phyloP scores from a whole-genome alignment of 2,797 vertebrate species.

The Ptychadena robeensis region DNA sequence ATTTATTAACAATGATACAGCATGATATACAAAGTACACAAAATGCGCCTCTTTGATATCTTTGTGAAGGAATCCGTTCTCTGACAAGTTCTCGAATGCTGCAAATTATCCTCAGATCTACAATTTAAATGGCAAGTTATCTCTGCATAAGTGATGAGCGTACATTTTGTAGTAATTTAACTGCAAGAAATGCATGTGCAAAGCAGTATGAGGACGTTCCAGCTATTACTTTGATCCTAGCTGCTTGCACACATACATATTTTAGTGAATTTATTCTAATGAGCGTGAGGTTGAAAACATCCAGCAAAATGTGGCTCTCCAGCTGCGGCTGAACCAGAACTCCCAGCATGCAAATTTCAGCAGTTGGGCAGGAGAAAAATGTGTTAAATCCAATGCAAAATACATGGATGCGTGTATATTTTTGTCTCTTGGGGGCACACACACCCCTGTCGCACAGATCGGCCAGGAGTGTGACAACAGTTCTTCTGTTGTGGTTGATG shows the following conservation, averaged over 20 bases:
- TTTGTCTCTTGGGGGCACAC: too few species aligned
- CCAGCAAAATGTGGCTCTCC: neutral
- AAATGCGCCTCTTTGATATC: slow-evolving; percentile 17
- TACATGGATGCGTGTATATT: neutral
- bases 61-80: slow-evolving; percentile 5
- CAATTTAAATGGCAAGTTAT: slow-evolving; percentile 21
- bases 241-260: slow-evolving; percentile 39
- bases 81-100: slow-evolving; percentile 4
- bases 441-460: neutral
- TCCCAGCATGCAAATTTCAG: neutral
- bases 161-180: slow-evolving; percentile 47
- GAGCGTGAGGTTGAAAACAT: neutral
- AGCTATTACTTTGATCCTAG: slow-evolving; percentile 24
- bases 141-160: slow-evolving; percentile 28
- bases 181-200: slow-evolving; percentile 4
- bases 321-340: neutral
- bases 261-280: slow-evolving; percentile 17
- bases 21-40: neutral
- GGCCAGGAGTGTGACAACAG: too few species aligned
- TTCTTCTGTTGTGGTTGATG: neutral
- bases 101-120: slow-evolving; percentile 40
- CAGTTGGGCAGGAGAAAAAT: neutral
- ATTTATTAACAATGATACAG: neutral
- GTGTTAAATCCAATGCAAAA: too few species aligned
- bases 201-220: neutral